phyloP scores from a whole-genome alignment of 2,113 vertebrate genomes.

The Ailuropoda melanoleuca region DNA sequence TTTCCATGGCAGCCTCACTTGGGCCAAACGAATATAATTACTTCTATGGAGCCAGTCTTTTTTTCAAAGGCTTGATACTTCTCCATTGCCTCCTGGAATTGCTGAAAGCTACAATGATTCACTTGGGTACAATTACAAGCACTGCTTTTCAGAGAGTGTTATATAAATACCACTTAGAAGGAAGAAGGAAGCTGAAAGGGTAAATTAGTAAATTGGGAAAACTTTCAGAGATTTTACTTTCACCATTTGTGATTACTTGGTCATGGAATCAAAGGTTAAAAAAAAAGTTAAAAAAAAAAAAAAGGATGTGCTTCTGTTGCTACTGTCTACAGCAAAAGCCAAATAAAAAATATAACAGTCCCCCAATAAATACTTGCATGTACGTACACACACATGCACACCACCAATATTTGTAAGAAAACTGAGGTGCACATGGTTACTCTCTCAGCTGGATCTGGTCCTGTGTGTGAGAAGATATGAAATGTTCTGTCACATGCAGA shows the following conservation, averaged over 20 bases:
- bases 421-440: background rate
- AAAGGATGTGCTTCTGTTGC: background rate
- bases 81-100: slow-evolving; percentile 57
- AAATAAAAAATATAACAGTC: background rate
- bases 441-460: background rate
- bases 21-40: slow-evolving; percentile 62
- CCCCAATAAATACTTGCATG: background rate
- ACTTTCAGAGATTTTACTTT: slow-evolving; percentile 29
- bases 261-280: background rate
- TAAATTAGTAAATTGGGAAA: slow-evolving; percentile 42
- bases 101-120: slow-evolving; percentile 53
- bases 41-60: slow-evolving; percentile 39
- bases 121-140: slow-evolving; percentile 48
- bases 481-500: background rate
- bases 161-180: slow-evolving; percentile 41
- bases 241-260: slow-evolving; percentile 11
- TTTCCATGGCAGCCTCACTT: slow-evolving; percentile 44
- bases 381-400: rapidly evolving
- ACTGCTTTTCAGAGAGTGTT: slow-evolving; percentile 37
- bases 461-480: background rate
- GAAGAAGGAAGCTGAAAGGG: slow-evolving; percentile 28
- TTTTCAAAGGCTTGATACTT: slow-evolving; percentile 56
- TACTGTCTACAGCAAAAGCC: background rate
- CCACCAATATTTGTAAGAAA: background rate
- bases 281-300: background rate